Evolutionary conservation across 2,797 vertebrate genomes (phyloP).

Genomic region (Arremon aurantiirostris): DNA sequence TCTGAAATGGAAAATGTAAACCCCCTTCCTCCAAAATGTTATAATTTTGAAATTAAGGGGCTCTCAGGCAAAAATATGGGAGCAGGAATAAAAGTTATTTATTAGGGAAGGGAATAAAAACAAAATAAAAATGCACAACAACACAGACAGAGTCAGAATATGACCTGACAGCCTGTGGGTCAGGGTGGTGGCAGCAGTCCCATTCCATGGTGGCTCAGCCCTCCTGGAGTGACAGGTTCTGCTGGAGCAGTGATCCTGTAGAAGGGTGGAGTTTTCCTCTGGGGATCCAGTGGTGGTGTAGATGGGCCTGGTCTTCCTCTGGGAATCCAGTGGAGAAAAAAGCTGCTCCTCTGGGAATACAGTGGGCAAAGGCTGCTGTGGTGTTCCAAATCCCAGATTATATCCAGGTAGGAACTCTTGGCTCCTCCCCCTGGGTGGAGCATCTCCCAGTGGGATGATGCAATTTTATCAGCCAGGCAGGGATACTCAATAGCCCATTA

Average conservation of each 20-base stretch:
- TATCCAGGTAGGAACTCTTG: neutral
- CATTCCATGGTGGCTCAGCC: neutral
- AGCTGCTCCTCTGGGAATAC: no score
- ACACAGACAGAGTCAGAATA: neutral
- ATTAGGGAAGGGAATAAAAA: neutral
- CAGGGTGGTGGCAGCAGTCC: neutral
- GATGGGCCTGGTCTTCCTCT: no score
- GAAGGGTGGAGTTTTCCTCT: neutral
- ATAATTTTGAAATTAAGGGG: neutral
- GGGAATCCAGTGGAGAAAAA: no score
- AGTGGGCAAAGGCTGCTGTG: neutral
- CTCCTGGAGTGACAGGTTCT: neutral
- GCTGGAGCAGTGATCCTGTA: neutral
- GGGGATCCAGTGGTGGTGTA: no score
- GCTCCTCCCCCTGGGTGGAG: neutral
- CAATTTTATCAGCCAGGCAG: neutral
- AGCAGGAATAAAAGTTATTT: neutral
- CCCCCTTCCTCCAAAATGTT: neutral
- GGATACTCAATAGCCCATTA: neutral
- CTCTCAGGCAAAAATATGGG: neutral
- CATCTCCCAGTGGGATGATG: accelerated
- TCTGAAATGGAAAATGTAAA: neutral
- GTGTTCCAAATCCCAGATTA: neutral
- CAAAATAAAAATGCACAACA: neutral
- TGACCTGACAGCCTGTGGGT: neutral